These are phyloP conservation scores for Mareca strepera DNA, from an alignment of 2,797 vertebrate species.

Conservation along the genomic window DNA sequence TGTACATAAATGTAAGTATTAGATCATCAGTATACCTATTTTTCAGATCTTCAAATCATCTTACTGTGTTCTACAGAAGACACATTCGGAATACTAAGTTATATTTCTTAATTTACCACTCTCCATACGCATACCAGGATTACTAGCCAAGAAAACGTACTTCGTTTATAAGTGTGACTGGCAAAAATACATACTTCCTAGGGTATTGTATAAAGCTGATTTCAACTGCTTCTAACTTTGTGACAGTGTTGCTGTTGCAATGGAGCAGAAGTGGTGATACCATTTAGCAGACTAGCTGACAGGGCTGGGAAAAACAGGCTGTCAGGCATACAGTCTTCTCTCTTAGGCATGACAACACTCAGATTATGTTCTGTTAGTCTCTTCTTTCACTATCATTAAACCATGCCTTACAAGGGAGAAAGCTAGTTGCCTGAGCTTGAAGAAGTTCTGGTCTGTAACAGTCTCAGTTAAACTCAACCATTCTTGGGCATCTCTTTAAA, in stretches of 20 bases:
- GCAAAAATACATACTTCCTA: neutral
- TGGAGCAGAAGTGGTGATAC: neutral
- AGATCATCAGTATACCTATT: neutral
- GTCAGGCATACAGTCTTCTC: neutral
- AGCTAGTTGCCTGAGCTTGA: neutral
- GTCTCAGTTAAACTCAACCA: neutral
- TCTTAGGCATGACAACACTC: neutral
- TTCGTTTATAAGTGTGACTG: neutral
- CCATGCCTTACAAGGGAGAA: neutral
- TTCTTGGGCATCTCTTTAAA: neutral
- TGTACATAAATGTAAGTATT: neutral
- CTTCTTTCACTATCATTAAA: neutral
- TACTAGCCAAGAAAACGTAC: neutral
- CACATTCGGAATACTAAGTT: neutral
- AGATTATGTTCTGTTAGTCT: neutral
- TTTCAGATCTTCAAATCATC: neutral
- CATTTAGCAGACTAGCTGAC: neutral
- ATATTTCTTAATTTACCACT: too few relatives aligned
- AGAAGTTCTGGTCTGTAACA: neutral
- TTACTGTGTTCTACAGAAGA: neutral
- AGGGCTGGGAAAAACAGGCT: neutral
- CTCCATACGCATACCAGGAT: neutral
- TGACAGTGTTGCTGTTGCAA: neutral
- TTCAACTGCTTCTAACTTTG: neutral
- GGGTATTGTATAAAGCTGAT: neutral